Percentiles rank a stretch among this genome's conserved stretches.
These are phyloP conservation scores for Nycticorax nycticorax DNA, from an alignment of 2,113 vertebrate genomes.

Conservation along the genomic window DNA sequence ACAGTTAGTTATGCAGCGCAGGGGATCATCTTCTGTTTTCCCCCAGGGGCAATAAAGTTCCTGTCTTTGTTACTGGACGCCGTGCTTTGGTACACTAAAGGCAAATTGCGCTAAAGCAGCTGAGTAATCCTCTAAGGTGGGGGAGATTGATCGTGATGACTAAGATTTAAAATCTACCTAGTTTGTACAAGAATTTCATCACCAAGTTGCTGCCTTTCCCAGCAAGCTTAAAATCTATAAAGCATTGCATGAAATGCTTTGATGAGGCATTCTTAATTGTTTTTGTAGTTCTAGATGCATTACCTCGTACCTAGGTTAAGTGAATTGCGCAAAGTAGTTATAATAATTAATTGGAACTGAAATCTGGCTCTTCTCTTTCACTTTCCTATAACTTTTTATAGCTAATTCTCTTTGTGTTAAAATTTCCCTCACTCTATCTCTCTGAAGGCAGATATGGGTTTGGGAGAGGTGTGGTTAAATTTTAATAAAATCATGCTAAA, in stretches of 20 bases:
- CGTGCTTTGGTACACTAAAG: neutral
- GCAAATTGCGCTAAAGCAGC: neutral
- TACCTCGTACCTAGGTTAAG: neutral
- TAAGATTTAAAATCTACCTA: neutral
- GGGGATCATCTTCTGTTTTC: neutral
- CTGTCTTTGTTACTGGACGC: neutral
- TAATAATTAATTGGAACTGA: neutral
- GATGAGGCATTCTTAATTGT: neutral
- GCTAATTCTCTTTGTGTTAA: neutral
- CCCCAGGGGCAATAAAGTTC: neutral
- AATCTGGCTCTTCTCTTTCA: neutral
- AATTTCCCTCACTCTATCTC: neutral
- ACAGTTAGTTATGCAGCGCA: neutral
- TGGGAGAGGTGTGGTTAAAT: neutral
- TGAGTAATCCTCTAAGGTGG: neutral
- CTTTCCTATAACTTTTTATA: neutral
- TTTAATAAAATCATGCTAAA: neutral
- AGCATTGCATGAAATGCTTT: neutral
- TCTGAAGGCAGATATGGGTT: neutral
- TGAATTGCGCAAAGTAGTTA: neutral
- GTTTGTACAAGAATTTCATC: slow-evolving; percentile 3
- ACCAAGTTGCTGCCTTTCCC: neutral
- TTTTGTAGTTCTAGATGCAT: neutral
- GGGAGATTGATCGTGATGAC: neutral
- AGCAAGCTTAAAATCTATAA: neutral